Evolutionary conservation across 2,797 vertebrate genomes (phyloP), one percentile per base, ranked within the genome.

Genomic region (Ispidina lecontei): DNA sequence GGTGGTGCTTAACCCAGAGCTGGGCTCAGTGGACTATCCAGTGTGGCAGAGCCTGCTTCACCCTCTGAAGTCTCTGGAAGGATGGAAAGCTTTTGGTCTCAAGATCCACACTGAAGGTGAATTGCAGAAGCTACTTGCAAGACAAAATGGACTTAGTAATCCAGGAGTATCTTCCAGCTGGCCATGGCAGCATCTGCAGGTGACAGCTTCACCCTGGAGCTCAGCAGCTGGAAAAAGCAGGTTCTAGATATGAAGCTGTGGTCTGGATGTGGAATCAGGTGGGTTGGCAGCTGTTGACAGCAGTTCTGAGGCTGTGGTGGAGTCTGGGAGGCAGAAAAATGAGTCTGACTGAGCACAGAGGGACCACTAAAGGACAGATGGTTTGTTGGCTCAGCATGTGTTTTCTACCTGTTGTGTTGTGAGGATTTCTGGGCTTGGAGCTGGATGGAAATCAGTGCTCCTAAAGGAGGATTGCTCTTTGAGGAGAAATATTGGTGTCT

Each of bases 91-190:
- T 14, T 80, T 86, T 63, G 62, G 12, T 47, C 12, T 84, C 4
- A 14, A 54, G 28, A 64, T 60, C 12, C 25, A 4, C n/a, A 7
- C 9, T 19, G 31, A 22, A 47, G 7, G 15, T 12, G 19, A 63
- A 33, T 14, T 5, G 1, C 37, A 63, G 86, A 47, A 75, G 35
- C 39, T 65, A 2, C 76, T 47, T 67, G 5, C 10, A 51, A 31
- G 84, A 49, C 41, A 1, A 0, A 3, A 4, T 55, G n/a, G 78
- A 47, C 28, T 82, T 54, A 1, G 0, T 18, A 41, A 63, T 47
- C 35, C 31, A 25, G 37, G n/a, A 46, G 0, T 20, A 1, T 64
- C 65, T 58, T 62, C 51, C 70, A 25, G 25, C 3, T 17, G 65
- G 49, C 46, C 46, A 2, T 9, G 86, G 70, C 35, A 91, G 18